A percentile compares a stretch with the other conserved stretches of the same genome.
Evolutionary conservation across 2,113 vertebrate species (phyloP).

Genomic region (Catharus bicknelli): DNA sequence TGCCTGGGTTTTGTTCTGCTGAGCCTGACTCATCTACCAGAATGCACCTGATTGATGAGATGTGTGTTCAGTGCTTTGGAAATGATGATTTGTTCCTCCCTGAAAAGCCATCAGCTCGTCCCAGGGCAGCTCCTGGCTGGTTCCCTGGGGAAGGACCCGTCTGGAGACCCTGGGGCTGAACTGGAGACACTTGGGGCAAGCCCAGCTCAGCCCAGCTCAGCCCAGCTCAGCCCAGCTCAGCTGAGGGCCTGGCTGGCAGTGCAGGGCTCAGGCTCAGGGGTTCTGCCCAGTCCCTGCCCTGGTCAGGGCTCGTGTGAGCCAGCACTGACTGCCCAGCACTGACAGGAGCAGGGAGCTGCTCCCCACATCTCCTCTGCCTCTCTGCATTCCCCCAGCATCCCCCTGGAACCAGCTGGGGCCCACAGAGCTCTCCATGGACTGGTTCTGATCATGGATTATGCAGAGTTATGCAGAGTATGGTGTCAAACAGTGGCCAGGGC

Average conservation of each 20-base stretch:
- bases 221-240: background rate
- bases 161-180: background rate
- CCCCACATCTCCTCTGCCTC: background rate
- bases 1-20: background rate
- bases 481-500: background rate
- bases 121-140: background rate
- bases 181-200: background rate
- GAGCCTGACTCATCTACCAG: background rate
- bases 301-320: background rate
- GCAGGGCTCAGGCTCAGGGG: background rate
- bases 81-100: background rate
- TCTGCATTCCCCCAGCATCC: background rate
- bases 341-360: background rate
- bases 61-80: background rate
- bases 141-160: background rate
- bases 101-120: background rate
- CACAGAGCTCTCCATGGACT: background rate
- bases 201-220: background rate
- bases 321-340: background rate
- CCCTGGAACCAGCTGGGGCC: background rate
- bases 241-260: background rate
- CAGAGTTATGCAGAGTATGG: background rate
- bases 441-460: background rate
- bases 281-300: accelerated
- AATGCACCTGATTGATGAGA: background rate